Evolutionary conservation across 1,140 invertebrate genomes (phyloP).

Genomic region (Pararge aegeria): DNA sequence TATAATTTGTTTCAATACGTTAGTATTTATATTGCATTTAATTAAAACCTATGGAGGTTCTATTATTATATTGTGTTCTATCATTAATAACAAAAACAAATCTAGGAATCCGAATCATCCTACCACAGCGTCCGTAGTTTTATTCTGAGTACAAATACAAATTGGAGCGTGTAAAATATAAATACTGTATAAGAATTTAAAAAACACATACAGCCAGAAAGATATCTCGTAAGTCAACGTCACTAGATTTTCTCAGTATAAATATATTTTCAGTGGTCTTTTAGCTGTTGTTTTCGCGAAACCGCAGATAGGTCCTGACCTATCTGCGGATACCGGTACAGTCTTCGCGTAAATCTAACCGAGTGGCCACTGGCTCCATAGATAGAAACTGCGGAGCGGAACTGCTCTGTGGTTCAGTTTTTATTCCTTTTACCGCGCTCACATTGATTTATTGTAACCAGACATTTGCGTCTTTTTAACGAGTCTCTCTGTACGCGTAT

Average conservation of each 20-base stretch:
- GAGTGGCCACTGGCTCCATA: conserved; percentile 29
- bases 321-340: conserved; percentile 30
- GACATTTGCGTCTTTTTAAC: conserved; percentile 41
- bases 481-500: conserved; percentile 24
- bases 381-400: conserved; percentile 39
- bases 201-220: neutral
- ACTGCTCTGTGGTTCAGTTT: conserved; percentile 33
- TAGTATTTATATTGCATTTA: no score
- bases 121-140: no score
- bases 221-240: conserved; percentile 14
- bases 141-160: no score
- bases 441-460: conserved; percentile 53
- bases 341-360: conserved; percentile 55
- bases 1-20: no score
- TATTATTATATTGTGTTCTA: no score
- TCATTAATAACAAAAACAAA: no score
- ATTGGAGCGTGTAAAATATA: no score
- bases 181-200: neutral
- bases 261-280: conserved; percentile 27
- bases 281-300: conserved; percentile 28
- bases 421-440: conserved; percentile 44
- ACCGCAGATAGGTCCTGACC: conserved; percentile 32
- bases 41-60: no score
- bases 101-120: no score
- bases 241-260: conserved; percentile 16